Evolutionary conservation across 2,113 vertebrate species (phyloP).

Genomic region (Hiodon alosoides): DNA sequence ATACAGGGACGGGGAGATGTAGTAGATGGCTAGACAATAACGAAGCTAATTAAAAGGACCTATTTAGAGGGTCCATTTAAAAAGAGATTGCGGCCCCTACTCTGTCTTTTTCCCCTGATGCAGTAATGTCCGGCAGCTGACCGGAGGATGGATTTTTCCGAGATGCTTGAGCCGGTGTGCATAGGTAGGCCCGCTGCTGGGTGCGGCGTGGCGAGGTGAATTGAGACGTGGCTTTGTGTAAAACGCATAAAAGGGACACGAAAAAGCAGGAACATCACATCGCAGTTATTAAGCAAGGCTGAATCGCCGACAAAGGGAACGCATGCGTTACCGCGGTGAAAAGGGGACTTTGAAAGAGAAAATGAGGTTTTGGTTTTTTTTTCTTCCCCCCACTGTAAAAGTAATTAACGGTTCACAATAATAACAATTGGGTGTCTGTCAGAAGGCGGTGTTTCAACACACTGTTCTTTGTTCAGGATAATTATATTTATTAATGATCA

Average conservation of each 20-base stretch:
- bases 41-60: constrained; percentile 15
- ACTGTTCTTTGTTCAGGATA: constrained; percentile 49
- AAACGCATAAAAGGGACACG: constrained; percentile 1
- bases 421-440: constrained; percentile 45
- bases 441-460: constrained; percentile 40
- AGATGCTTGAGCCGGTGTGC: background rate
- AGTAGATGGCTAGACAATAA: background rate
- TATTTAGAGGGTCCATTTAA: constrained; percentile 11
- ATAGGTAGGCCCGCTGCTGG: background rate
- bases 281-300: constrained; percentile 7
- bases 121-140: no score
- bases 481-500: constrained; percentile 58
- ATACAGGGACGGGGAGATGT: constrained; percentile 1
- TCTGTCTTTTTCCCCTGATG: no score
- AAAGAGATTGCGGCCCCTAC: background rate
- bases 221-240: background rate
- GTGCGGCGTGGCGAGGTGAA: background rate
- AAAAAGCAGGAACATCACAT: constrained; percentile 11
- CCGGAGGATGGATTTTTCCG: no score
- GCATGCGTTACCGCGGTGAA: constrained; percentile 3
- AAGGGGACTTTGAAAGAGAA: constrained; percentile 23
- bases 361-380: constrained; percentile 27
- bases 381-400: constrained; percentile 36
- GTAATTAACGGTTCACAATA: constrained; percentile 51
- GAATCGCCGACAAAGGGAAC: constrained; percentile 6